A percentile compares a stretch with the other conserved stretches of the same genome.
phyloP scores from a whole-genome alignment of 2,113 vertebrate species.

The Apaloderma vittatum region DNA sequence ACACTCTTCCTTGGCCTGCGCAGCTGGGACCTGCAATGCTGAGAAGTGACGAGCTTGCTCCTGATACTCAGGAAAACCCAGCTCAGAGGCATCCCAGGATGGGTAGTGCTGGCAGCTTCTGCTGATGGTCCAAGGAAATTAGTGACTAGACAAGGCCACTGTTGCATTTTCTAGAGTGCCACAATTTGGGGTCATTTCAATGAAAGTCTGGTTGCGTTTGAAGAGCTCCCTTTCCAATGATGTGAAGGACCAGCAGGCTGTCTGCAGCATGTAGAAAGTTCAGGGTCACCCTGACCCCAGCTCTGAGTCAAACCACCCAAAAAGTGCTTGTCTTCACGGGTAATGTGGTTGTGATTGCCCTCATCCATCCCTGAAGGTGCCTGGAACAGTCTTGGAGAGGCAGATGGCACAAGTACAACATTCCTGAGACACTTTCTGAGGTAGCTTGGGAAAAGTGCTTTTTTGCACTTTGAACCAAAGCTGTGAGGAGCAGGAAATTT shows the following conservation, averaged over 20 bases:
- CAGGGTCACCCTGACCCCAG: background rate
- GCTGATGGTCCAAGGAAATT: background rate
- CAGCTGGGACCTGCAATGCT: background rate
- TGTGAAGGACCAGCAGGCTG: background rate
- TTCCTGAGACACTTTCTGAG: background rate
- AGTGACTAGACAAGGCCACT: fast-evolving
- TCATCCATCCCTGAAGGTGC: background rate
- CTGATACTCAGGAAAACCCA: background rate
- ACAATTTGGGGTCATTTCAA: background rate
- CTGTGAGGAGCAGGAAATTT: background rate
- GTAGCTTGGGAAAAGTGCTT: background rate
- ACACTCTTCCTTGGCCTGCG: background rate
- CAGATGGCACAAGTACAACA: background rate
- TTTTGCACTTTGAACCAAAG: background rate
- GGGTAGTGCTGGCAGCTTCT: background rate
- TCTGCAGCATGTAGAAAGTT: background rate
- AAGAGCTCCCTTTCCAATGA: background rate
- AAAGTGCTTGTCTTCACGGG: fast-evolving
- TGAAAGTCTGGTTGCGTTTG: background rate
- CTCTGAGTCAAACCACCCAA: background rate
- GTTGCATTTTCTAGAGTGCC: background rate
- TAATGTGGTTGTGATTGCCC: background rate
- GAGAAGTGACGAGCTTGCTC: background rate
- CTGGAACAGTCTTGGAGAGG: background rate
- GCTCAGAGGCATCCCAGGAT: background rate